Conservation (phyloP, 2,888 invertebrate species). For the Eupsilia transversa region DNA sequence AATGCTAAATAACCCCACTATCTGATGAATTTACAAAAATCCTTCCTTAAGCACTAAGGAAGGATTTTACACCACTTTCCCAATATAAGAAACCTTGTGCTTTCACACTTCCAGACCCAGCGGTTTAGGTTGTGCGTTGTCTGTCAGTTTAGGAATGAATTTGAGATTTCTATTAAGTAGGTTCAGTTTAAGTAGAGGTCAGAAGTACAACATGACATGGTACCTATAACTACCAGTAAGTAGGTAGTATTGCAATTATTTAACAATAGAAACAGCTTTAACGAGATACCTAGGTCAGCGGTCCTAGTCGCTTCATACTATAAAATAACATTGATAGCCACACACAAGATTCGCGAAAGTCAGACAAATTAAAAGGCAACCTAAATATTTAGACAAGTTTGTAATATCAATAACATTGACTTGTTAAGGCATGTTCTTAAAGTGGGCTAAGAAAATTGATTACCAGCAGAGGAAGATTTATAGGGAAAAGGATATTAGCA, state of each 20-base stretch:
- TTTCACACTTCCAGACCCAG: no score
- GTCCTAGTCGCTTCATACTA: neutral
- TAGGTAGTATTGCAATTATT: neutral
- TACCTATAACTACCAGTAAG: neutral
- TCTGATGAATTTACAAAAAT: no score
- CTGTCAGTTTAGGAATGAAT: no score
- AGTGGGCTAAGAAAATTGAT: conserved; percentile 52
- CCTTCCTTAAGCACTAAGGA: no score
- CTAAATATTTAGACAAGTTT: neutral
- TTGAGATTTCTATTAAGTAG: no score
- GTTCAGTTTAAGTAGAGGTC: neutral
- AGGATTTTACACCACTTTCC: no score
- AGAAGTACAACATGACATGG: neutral
- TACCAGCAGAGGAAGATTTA: conserved; percentile 57
- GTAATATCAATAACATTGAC: conserved; percentile 44
- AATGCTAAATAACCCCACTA: no score
- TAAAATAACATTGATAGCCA: neutral
- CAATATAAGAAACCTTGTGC: no score
- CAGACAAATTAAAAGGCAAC: neutral
- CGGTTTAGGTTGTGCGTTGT: no score
- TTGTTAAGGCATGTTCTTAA: conserved; percentile 29
- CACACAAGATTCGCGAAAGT: neutral
- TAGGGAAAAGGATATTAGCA: conserved; percentile 62
- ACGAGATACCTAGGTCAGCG: neutral
- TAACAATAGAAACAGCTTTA: neutral